Base-by-base conservation (phyloP, 2,797 vertebrate genomes). In the Spea hammondii region DNA sequence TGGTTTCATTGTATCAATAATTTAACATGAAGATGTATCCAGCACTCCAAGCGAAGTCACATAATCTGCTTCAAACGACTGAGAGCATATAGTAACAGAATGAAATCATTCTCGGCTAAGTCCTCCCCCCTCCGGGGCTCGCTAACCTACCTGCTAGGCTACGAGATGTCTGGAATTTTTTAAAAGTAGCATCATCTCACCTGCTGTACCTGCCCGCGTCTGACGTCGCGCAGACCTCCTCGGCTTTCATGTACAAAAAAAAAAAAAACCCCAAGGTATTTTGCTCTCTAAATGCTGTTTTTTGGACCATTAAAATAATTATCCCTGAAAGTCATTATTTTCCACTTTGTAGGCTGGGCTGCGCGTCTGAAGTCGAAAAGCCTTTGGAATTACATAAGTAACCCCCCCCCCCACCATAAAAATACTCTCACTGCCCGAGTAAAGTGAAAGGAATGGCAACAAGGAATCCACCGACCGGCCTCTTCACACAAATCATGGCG, bases 171-270 rank as follows among this genome's bases (percentile, higher is more conserved):
- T 47, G 70, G 74, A 76, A 81, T 76, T 74, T 75, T 59, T 66
- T 6, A 13, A 48, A n/a, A 73, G 60, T 44, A 55, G 47, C 64
- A 70, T 80, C 69, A 76, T 51, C 76, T 68, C 9, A 49, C 51
- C 68, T 13, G 4, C 14, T 64, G 45, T 74, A 65, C 78, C 78
- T 79, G 72, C 68, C 70, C 47, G 48, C 68, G 64, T 62, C 74
- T 81, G 74, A 81, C 74, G 47, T 49, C 53, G 57, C 64, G 67
- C 79, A 81, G 74, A 72, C 74, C 72, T 76, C 67, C 44, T 45
- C 60, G 53, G n/a, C 79, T 81, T 81, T 81, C 77, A 81, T 81
- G 62, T 81, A 69, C 69, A 81, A 76, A 53, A 32, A 32, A 32
- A 32, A 32, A 32, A 32, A 32, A 32, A 81, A 70, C 79, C 79